These are phyloP conservation scores for Argyresthia goedartella DNA, from an alignment of 2,888 invertebrate species.

Conservation along the genomic window DNA sequence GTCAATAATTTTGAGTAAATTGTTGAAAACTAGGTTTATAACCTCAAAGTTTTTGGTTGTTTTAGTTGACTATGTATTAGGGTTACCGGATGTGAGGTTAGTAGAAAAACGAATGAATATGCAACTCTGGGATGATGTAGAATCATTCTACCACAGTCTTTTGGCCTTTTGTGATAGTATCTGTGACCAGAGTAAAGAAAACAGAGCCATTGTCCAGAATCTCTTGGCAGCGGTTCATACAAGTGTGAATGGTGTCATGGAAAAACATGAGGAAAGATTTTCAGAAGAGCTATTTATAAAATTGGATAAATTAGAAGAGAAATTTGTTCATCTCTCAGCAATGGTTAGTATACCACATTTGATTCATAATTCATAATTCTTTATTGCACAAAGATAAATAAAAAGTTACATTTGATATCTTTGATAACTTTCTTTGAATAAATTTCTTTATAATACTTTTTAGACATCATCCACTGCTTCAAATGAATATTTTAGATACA, in stretches of 20 bases:
- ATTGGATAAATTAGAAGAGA: slow-evolving; percentile 26
- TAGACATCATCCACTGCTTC: no score
- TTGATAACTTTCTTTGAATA: no score
- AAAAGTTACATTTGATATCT: no score
- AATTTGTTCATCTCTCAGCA: slow-evolving; percentile 8
- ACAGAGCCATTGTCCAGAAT: slow-evolving; percentile 14
- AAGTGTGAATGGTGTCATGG: slow-evolving; percentile 40
- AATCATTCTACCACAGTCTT: slow-evolving; percentile 39
- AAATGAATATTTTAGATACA: not conserved
- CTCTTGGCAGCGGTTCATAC: slow-evolving; percentile 35
- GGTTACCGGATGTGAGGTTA: slow-evolving; percentile 38
- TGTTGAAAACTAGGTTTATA: slow-evolving; percentile 36
- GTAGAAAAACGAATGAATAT: slow-evolving; percentile 49
- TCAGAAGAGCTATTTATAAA: slow-evolving; percentile 49
- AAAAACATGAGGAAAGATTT: slow-evolving; percentile 50
- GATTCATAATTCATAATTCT: no score
- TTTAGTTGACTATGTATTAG: slow-evolving; percentile 33
- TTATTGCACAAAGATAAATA: no score
- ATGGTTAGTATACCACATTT: no score
- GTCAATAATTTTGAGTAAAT: slow-evolving; percentile 31
- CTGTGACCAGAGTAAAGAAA: slow-evolving; percentile 25
- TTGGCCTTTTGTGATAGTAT: slow-evolving; percentile 40
- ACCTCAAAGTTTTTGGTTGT: slow-evolving; percentile 40
- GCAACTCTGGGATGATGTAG: slow-evolving; percentile 53
- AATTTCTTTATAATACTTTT: no score